Evolutionary conservation across 92 coral and sea anemone genomes (phyloP), one percentile per base, ranked within the genome.

Genomic region (Siderastrea radians): DNA sequence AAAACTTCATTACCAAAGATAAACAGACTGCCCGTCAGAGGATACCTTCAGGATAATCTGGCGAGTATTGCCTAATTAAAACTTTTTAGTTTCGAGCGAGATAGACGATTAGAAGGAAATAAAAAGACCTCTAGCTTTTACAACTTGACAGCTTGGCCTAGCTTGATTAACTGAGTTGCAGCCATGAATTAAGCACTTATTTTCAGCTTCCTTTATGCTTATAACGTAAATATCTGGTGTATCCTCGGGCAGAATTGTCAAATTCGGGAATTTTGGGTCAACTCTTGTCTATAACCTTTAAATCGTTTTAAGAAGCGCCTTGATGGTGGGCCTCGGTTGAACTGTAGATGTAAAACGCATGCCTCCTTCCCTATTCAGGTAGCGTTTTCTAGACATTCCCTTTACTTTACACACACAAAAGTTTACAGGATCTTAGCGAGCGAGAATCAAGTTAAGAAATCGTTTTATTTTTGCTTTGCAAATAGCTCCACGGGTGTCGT

Each of bases 401-500:
- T 47, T 69, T 26, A 4, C 55, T 12, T 49, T 48, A 12, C 14
- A 14, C 3, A 9, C 51, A 19, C 1, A 50, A 26, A 81, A 45
- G 26, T 44, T 45, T 0, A 45, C 52, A 77, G 48, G 53, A 13
- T 47, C 17, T 16, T 13, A 2, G 16, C 14, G 48, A 62, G 53
- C 48, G 60, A 5, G 17, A 58, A 57, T 46, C 11, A 69, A 59
- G 54, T 16, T 11, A 62, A 17, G 51, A 57, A 44, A 13, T 53
- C 50, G 14, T 53, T 48, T 46, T 15, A n/a, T 57, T 69, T 72
- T 44, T 19, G 45, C 14, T 84, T 61, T 60, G 63, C 49, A 59
- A 74, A 58, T 73, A 61, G 15, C 80, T 8, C 81, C 17, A 74
- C 80, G 87, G 87, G 90, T 78, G 90, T 77, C 71, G 75, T 84